Base-by-base conservation (phyloP, 2,888 invertebrate species). In the Calameuta idolon region DNA sequence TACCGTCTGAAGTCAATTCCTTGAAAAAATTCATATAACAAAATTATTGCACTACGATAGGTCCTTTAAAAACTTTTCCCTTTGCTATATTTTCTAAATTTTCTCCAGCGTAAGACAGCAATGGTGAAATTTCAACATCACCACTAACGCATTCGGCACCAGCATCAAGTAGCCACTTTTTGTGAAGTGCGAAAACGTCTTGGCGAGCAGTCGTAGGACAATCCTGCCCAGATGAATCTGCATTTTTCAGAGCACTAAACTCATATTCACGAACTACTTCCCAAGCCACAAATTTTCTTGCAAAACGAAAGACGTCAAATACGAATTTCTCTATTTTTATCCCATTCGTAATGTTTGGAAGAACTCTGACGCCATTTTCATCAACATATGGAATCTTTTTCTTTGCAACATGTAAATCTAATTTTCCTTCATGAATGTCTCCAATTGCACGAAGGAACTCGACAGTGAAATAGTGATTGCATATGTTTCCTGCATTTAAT, bases 301-400 rank as follows among this genome's bases (percentile, higher is more conserved):
- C 95, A 92, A 97, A 98, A 88, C 96, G 96, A 89, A 99, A 99
- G 0, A 99, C 98, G 92, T 99, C 99, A 91, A 99, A 99, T 12
- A 99, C 97, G 91, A 99, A 99, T 92, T 99, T 99, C 90, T 99
- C 99, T 92, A 99, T 96, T 93, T 99, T 99, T 83, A 99, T 97
- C 12, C 99, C 99, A 87, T 99, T 99, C 0, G 98, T 95, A 81
- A 94, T 94, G 0, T 94, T 94, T 0, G 99, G 99, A 82, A 94
- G 95, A 69, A 95, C 93, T 74, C 94, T 93, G 31, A 94, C 92
- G 4, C 97, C 97, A 12, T 94, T 93, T 1, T 93, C 93, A 89
- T 97, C 95, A 0, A 98, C 93, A 85, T 94, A 96, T 0, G 98
- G 96, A 83, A 99, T 99, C 93, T 99, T 99, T 93, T 99, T 99